Conservation (phyloP, 2,113 vertebrate genomes). For the Xiphias gladius region DNA sequence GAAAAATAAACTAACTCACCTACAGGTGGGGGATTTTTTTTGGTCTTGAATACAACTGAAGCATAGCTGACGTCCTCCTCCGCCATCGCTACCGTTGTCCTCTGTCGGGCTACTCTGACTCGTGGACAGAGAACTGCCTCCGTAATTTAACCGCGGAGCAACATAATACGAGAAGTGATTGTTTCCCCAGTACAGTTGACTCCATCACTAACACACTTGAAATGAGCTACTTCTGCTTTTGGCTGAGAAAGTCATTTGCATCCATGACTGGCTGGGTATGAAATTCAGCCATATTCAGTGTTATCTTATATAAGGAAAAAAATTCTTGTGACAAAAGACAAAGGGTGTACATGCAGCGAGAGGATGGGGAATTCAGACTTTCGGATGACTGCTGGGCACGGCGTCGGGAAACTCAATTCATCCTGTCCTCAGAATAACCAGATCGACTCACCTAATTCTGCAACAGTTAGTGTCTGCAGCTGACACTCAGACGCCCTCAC, state of each 20-base stretch:
- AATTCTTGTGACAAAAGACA: too few relatives aligned
- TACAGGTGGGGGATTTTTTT: neutral
- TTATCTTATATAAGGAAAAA: neutral
- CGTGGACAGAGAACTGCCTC: fast-evolving
- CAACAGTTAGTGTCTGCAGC: too few relatives aligned
- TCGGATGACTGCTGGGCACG: neutral
- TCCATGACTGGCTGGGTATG: fast-evolving
- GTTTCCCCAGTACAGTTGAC: neutral
- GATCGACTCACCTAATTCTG: too few relatives aligned
- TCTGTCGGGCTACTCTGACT: too few relatives aligned
- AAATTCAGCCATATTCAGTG: fast-evolving
- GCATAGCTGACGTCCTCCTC: conserved; percentile 49
- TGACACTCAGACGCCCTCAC: too few relatives aligned
- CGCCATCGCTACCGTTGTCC: neutral
- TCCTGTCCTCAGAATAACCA: too few relatives aligned
- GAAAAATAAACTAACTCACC: conserved; percentile 15
- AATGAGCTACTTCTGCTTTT: conserved; percentile 51
- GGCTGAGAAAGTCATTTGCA: neutral
- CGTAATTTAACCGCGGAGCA: fast-evolving
- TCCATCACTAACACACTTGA: neutral
- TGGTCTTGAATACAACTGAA: conserved; percentile 37
- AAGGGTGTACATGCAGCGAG: too few relatives aligned
- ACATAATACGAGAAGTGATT: neutral
- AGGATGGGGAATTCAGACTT: neutral
- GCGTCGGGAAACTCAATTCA: too few relatives aligned